These are phyloP conservation scores for Sphaeridia pumilis DNA, from an alignment of 2,888 invertebrate genomes.

Conservation along the genomic window DNA sequence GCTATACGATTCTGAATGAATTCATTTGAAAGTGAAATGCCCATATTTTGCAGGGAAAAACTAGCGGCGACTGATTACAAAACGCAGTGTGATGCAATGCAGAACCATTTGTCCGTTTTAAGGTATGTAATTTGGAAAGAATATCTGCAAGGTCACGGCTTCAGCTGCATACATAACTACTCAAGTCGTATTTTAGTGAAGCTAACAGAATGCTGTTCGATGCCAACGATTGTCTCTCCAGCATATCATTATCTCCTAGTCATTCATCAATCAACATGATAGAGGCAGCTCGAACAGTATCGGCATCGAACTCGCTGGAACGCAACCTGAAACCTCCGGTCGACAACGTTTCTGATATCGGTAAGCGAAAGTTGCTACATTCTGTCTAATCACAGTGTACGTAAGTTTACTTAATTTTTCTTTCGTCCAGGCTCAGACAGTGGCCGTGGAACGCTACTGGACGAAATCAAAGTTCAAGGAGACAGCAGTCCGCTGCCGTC, in stretches of 20 bases:
- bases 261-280: background rate
- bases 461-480: conserved; percentile 29
- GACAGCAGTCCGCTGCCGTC: conserved; percentile 32
- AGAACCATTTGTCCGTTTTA: conserved; percentile 45
- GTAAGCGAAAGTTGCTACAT: background rate
- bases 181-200: conserved; percentile 41
- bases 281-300: background rate
- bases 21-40: too few relatives aligned
- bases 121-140: conserved; percentile 44
- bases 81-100: conserved; percentile 46
- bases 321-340: background rate
- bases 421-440: conserved; percentile 18
- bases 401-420: background rate
- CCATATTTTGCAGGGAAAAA: conserved; percentile 24
- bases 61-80: conserved; percentile 42
- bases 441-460: conserved; percentile 30
- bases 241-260: conserved; percentile 26
- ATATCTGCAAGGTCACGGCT: background rate
- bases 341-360: background rate
- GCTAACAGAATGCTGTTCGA: conserved; percentile 49
- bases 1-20: too few relatives aligned
- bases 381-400: background rate
- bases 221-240: conserved; percentile 48
- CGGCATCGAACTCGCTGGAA: conserved; percentile 6
- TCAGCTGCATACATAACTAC: background rate